Conservation (phyloP, 2,113 vertebrate genomes). For the Rostratula benghalensis region DNA sequence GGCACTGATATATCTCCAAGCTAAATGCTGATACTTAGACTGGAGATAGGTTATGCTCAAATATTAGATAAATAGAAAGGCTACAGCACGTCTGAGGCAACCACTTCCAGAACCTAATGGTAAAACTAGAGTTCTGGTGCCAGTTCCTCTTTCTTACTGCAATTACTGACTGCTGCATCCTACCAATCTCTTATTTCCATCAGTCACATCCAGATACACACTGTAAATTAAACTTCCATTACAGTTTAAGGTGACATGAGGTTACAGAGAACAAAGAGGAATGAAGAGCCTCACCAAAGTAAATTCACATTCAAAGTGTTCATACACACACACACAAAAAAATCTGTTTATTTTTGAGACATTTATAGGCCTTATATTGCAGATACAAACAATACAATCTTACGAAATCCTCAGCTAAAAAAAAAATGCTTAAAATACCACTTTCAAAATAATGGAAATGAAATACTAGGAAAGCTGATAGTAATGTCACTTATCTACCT, state of each 20-base stretch:
- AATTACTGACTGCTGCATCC: neutral
- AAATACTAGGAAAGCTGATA: neutral
- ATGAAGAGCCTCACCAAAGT: neutral
- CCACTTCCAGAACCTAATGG: neutral
- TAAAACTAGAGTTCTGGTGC: neutral
- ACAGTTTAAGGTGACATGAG: neutral
- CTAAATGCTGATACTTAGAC: neutral
- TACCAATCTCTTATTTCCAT: neutral
- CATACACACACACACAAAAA: neutral
- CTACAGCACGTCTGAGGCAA: neutral
- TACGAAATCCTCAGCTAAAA: neutral
- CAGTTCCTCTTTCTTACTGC: neutral
- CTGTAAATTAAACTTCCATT: neutral
- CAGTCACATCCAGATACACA: neutral
- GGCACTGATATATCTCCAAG: neutral
- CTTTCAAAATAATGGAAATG: neutral
- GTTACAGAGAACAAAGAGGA: neutral
- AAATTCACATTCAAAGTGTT: neutral
- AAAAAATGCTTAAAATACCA: neutral
- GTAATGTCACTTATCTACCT: neutral
- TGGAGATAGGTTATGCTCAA: neutral
- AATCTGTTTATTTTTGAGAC: neutral
- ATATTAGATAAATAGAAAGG: neutral
- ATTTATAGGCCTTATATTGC: neutral
- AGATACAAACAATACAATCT: neutral